A percentile compares a stretch with the other conserved stretches of the same genome.
phyloP scores from a whole-genome alignment of 1,140 invertebrate genomes.

The Anoplolepis gracilipes region DNA sequence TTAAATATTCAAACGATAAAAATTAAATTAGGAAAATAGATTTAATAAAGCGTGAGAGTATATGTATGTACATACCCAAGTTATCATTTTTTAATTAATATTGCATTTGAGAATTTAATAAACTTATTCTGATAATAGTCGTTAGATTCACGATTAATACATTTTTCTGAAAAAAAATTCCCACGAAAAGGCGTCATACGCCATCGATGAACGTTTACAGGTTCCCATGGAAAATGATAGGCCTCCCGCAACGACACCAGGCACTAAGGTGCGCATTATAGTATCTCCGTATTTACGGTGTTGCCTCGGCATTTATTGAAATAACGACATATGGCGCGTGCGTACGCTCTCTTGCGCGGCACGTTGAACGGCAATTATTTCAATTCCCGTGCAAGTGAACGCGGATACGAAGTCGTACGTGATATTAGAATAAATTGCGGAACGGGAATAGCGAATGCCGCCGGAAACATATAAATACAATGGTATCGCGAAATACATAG shows the following conservation, averaged over 20 bases:
- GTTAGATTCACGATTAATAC: neutral
- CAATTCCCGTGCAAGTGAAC: conserved; percentile 18
- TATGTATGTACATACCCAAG: no score
- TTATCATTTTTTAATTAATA: neutral
- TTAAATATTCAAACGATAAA: neutral
- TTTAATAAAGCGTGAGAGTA: neutral
- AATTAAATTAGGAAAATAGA: neutral
- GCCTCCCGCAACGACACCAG: conserved; percentile 72
- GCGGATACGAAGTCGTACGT: conserved; percentile 21
- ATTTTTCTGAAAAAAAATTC: conserved; percentile 62
- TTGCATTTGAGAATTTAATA: neutral
- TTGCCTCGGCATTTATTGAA: conserved; percentile 53
- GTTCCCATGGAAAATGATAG: conserved; percentile 78
- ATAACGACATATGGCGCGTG: conserved; percentile 76
- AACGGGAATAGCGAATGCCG: conserved; percentile 22
- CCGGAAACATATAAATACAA: conserved; percentile 34
- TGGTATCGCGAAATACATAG: neutral
- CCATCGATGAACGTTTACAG: conserved; percentile 65
- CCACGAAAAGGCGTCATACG: conserved; percentile 66
- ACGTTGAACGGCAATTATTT: conserved; percentile 16
- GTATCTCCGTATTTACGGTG: conserved; percentile 70
- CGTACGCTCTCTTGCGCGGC: conserved; percentile 12
- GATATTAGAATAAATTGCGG: conserved; percentile 47
- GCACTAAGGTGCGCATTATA: conserved; percentile 67
- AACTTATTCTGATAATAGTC: neutral